Base-by-base conservation (phyloP, 30 jellyfish, hydroid and myxozoan genomes). In the Aurelia sp. region DNA sequence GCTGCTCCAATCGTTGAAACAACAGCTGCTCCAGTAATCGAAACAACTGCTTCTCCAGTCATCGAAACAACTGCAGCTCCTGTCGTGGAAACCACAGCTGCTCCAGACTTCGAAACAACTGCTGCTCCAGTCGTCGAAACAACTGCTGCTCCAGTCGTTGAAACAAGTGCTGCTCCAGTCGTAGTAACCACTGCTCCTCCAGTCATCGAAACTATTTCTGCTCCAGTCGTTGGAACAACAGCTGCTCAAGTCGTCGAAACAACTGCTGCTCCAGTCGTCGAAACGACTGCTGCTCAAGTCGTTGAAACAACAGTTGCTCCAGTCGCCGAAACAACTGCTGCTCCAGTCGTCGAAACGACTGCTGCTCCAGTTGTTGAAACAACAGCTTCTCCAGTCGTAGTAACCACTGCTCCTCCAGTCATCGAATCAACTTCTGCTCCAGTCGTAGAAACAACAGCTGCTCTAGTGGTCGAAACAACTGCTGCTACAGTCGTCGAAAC, bases 361-460 rank as follows among this genome's bases (percentile, higher is more conserved):
- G 71, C 55, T 74, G 71, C 73, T 18, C 85, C 71, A 40, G 51
- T 74, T n/a, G 53, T 37, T 0, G 80, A 63, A 62, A 63, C 84
- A 7, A 53, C 92, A 6, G 71, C 55, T 74, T 59, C 73, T 18
- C 85, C 71, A 40, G 51, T 74, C 40, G 53, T 37, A 0, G 62
- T 59, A 66, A 66, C 84, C 2, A 52, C 91, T 4, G 75, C 85
- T 66, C 78, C 91, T 81, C 81, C 85, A 57, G 87, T 78, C 51
- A 27, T 68, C 6, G 90, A 68, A 67, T 55, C 92, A 10, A 82
- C 92, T 1, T 86, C 79, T 68, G 92, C 92, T 21, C 92, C 85
- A 57, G 65, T 33, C 23, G 75, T 68, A 3, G 76, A 66, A 48
- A 68, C 83, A 35, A 50, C 84, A 1, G 91, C 76, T 22, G 76